These are phyloP conservation scores for Cantharis rufa DNA, from an alignment of 2,888 invertebrate genomes.

Conservation along the genomic window DNA sequence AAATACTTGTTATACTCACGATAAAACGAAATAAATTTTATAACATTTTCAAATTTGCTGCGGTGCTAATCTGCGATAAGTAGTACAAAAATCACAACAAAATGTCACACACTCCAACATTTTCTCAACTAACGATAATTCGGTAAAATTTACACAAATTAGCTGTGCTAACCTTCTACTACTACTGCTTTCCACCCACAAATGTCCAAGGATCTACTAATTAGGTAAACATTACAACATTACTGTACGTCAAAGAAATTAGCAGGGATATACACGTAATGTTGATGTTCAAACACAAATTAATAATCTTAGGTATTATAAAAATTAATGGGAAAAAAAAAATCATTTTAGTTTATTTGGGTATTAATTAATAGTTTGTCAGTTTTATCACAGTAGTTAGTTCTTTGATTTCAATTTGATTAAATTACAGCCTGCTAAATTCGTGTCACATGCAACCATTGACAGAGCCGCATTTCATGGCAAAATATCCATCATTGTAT, in stretches of 20 bases:
- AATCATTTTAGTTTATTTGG: too few relatives aligned
- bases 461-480: conserved; percentile 5
- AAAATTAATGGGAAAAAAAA: too few relatives aligned
- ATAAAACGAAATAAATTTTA: not conserved
- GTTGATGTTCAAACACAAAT: too few relatives aligned
- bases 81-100: not conserved
- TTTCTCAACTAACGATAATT: not conserved
- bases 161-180: not conserved
- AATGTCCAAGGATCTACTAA: not conserved
- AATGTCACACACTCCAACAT: not conserved
- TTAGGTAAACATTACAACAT: not conserved
- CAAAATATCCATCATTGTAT: too few relatives aligned
- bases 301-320: not conserved
- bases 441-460: not conserved
- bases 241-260: not conserved
- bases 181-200: not conserved
- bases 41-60: not conserved
- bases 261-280: not conserved
- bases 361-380: too few relatives aligned
- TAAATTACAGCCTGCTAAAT: not conserved
- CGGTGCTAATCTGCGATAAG: not conserved
- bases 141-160: not conserved
- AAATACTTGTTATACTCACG: not conserved
- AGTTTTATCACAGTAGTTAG: too few relatives aligned
- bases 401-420: too few relatives aligned